These are phyloP conservation scores for Camponotus vicinus DNA, from an alignment of 1,140 invertebrate genomes.

Conservation along the genomic window DNA sequence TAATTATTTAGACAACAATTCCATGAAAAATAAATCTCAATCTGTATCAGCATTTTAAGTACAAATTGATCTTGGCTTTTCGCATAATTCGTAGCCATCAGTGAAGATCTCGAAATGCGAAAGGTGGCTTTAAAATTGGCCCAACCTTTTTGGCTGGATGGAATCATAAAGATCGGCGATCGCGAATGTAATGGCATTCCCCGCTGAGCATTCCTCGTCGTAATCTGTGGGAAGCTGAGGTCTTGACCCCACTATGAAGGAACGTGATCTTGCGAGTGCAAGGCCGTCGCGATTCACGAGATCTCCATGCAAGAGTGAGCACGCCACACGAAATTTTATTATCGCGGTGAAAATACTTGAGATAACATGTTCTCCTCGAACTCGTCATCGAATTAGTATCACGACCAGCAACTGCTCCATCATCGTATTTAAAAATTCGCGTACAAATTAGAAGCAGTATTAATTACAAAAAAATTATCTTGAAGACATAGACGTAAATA, in stretches of 20 bases:
- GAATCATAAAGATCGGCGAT: constrained; percentile 78
- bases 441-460: background rate
- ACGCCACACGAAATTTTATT: background rate
- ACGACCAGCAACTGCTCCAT: background rate
- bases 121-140: constrained; percentile 68
- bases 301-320: constrained; percentile 40
- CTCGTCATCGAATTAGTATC: background rate
- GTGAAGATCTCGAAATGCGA: constrained; percentile 32
- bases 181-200: constrained; percentile 77
- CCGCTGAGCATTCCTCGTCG: constrained; percentile 74
- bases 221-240: constrained; percentile 74
- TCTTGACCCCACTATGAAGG: constrained; percentile 66
- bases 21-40: background rate
- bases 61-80: constrained; percentile 16
- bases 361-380: background rate
- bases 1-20: background rate
- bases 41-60: background rate
- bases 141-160: constrained; percentile 72
- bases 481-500: background rate
- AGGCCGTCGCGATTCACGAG: constrained; percentile 70
- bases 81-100: constrained; percentile 38
- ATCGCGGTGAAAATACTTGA: constrained; percentile 6
- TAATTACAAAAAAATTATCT: constrained; percentile 19
- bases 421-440: background rate
- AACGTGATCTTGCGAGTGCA: constrained; percentile 73